Evolutionary conservation across 2,888 invertebrate species (phyloP), one percentile per base, ranked within the genome.

Genomic region (Eristalis tenax): DNA sequence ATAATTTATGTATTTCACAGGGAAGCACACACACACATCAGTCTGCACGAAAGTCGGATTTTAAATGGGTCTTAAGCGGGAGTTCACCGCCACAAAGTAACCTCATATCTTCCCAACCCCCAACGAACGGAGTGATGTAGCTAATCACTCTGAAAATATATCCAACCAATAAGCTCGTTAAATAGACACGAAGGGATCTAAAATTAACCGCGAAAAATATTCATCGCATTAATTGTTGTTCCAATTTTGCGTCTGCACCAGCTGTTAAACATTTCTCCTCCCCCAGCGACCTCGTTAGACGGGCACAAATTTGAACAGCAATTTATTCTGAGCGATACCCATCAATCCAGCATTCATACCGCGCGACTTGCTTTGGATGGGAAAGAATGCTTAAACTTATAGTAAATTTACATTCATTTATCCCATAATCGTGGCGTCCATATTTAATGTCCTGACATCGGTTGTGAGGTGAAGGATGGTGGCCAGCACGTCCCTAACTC

Each of bases 361-460:
- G 85, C 73, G 66, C 32, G 1, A 59, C 66, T 35, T 65, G 57
- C 13, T 18, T 18, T 23, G 18, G n/a, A 50, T 11, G 10, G 8
- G 32, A 65, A 80, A 68, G 71, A 59, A 79, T 38, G 22, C 63
- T 28, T 13, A 43, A 70, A 79, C 80, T 75, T 84, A 75, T 74
- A 77, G 76, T 59, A 50, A 77, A 81, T 73, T 73, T 71, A 73
- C 81, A 81, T 85, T 82, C 69, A 82, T 86, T 86, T 86, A 82
- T 74, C 73, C 70, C 70, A 70, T 82, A 77, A 81, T 81, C 85
- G 85, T 82, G 85, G 43, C 40, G 70, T 82, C 77, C 85, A 86
- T 86, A 69, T 61, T 74, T 82, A 82, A 82, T 64, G 65, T 59
- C 40, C 66, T 57, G 69, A 69, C 43, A 66, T 77, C 64, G 76